A percentile compares a stretch with the other conserved stretches of the same genome.
Evolutionary conservation across 1,140 invertebrate genomes (phyloP).

Genomic region (Drosophila elegans): DNA sequence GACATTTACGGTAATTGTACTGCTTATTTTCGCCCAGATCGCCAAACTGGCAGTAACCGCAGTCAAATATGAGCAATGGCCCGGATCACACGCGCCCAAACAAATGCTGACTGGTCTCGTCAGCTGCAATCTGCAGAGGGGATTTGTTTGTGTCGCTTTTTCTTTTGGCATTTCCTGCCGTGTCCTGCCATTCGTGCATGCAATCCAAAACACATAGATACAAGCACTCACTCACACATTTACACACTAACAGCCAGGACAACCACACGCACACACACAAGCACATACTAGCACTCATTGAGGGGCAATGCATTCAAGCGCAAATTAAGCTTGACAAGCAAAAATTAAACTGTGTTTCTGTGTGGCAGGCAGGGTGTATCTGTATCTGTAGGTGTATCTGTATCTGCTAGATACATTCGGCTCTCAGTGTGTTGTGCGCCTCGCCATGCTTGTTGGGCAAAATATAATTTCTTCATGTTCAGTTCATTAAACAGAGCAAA

Average conservation of each 20-base stretch:
- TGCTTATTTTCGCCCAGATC: conserved; percentile 24
- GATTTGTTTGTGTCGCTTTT: conserved; percentile 38
- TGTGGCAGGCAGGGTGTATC: conserved; percentile 13
- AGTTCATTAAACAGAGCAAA: conserved; percentile 79
- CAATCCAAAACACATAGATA: conserved; percentile 49
- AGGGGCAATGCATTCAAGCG: conserved; percentile 76
- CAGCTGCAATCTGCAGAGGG: conserved; percentile 35
- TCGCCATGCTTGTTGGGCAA: conserved; percentile 64
- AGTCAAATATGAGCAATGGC: conserved; percentile 40
- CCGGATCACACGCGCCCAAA: conserved; percentile 21
- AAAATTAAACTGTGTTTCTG: conserved; percentile 78
- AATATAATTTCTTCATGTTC: conserved; percentile 78
- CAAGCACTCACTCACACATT: conserved; percentile 27
- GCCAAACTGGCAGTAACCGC: conserved; percentile 47
- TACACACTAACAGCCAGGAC: conserved; percentile 13
- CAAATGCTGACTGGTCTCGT: conserved; percentile 55
- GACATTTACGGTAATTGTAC: conserved; percentile 53
- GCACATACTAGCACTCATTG: conserved; percentile 27
- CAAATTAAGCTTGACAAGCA: conserved; percentile 83
- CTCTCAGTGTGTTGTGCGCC: conserved; percentile 10
- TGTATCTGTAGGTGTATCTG: conserved; percentile 24
- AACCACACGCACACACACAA: conserved; percentile 7
- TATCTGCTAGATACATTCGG: conserved; percentile 37
- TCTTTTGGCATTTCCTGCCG: conserved; percentile 53
- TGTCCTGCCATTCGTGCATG: conserved; percentile 59